phyloP scores from a whole-genome alignment of 2,888 invertebrate genomes.

The Trissolcus japonicus region DNA sequence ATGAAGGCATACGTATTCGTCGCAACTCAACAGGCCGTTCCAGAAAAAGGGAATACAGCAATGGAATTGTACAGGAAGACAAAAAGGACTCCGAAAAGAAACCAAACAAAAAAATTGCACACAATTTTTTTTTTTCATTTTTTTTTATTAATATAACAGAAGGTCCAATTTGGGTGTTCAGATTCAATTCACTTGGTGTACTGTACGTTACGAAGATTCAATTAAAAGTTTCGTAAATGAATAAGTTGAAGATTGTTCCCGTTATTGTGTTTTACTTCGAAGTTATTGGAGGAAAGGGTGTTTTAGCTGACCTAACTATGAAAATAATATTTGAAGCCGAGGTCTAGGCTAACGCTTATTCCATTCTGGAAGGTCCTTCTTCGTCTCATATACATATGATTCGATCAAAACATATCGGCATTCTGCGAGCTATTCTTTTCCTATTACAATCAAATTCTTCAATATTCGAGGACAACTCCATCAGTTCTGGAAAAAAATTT shows the following conservation, averaged over 20 bases:
- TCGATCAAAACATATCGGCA: too few relatives aligned
- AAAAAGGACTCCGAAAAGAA: constrained; percentile 11
- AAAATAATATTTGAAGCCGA: constrained; percentile 3
- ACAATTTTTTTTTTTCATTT: background rate
- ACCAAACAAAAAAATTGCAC: background rate
- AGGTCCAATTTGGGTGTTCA: background rate
- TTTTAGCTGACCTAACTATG: constrained; percentile 2
- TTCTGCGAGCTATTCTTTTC: too few relatives aligned
- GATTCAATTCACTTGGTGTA: background rate
- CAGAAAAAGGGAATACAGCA: constrained; percentile 29
- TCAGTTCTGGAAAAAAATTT: too few relatives aligned
- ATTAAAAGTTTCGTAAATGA: background rate
- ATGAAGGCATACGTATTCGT: constrained; percentile 26
- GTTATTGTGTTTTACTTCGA: constrained; percentile 2
- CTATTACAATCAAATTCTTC: too few relatives aligned
- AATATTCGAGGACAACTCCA: too few relatives aligned
- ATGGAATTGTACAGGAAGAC: constrained; percentile 19
- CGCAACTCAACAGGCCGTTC: constrained; percentile 39
- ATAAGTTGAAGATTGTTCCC: background rate
- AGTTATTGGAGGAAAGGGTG: constrained; percentile 3
- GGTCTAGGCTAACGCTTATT: constrained; percentile 1
- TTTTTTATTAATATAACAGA: background rate
- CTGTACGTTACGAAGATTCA: too few relatives aligned
- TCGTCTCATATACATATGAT: too few relatives aligned
- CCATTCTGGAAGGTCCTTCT: background rate